Conservation (phyloP, 2,888 invertebrate genomes). For the Geophilus truncorum region DNA sequence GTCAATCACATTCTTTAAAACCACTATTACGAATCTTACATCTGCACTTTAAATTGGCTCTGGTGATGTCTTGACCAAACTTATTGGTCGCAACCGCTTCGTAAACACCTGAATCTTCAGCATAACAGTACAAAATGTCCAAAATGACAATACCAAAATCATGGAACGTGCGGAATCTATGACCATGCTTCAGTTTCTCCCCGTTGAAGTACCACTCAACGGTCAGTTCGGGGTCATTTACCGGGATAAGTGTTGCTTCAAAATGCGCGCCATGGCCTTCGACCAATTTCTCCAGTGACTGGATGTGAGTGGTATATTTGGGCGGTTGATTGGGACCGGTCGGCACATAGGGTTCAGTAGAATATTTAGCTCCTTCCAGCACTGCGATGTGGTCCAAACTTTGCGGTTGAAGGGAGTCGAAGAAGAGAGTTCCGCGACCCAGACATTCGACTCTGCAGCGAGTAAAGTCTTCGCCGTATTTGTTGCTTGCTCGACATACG, state of each 20-base stretch:
- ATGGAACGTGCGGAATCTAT: constrained; percentile 94
- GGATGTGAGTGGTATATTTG: constrained; percentile 80
- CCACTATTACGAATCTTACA: constrained; percentile 46
- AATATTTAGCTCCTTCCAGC: constrained; percentile 57
- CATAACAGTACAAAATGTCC: constrained; percentile 92
- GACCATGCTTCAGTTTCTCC: constrained; percentile 69
- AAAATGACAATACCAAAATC: constrained; percentile 95
- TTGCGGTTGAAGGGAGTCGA: constrained; percentile 85
- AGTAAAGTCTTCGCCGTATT: constrained; percentile 80
- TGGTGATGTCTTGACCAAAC: constrained; percentile 79
- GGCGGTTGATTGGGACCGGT: constrained; percentile 59
- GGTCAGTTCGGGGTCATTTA: constrained; percentile 85
- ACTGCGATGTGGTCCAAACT: constrained; percentile 82
- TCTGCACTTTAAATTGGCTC: constrained; percentile 75
- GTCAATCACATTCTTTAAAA: neutral
- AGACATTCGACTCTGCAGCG: constrained; percentile 72
- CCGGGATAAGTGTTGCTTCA: constrained; percentile 83
- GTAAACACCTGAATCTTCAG: constrained; percentile 90
- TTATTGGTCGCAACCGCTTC: constrained; percentile 91
- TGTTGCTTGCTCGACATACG: constrained; percentile 84
- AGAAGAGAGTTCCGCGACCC: constrained; percentile 68
- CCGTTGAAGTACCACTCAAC: constrained; percentile 94
- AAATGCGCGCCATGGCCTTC: constrained; percentile 89
- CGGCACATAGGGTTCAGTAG: constrained; percentile 34
- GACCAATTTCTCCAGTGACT: constrained; percentile 73